Evolutionary conservation across 2,113 vertebrate species (phyloP).

Genomic region (Lepidothrix coronata): DNA sequence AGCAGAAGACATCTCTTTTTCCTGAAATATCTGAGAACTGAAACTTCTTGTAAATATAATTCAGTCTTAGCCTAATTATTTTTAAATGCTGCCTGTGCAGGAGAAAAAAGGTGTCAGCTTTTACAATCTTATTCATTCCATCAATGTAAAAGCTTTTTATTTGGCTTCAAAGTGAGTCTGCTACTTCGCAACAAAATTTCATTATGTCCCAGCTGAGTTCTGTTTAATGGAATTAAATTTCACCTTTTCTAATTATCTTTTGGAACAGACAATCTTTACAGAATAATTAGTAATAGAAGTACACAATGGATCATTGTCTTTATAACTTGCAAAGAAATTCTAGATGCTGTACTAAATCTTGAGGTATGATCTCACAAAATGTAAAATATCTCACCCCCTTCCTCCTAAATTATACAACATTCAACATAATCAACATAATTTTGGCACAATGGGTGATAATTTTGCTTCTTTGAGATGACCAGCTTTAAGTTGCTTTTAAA

Average conservation of each 20-base stretch:
- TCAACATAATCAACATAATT: conserved; percentile 62
- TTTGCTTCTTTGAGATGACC: conserved; percentile 59
- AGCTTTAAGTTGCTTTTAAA: conserved; percentile 67
- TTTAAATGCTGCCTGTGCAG: background rate
- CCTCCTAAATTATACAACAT: conserved; percentile 66
- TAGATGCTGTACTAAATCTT: conserved; percentile 75
- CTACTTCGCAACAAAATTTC: conserved; percentile 77
- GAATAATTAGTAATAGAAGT: conserved; percentile 84
- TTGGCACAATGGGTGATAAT: conserved; percentile 60
- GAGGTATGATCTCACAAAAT: conserved; percentile 72
- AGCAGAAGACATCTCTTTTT: background rate
- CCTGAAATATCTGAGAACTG: background rate
- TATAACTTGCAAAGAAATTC: conserved; percentile 75
- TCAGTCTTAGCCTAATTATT: conserved; percentile 10
- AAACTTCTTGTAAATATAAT: conserved; percentile 26
- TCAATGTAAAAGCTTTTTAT: conserved; percentile 68
- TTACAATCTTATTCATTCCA: conserved; percentile 59
- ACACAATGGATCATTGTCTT: conserved; percentile 82
- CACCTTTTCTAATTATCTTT: conserved; percentile 83
- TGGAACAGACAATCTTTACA: conserved; percentile 79
- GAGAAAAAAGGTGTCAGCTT: conserved; percentile 58
- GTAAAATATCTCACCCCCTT: conserved; percentile 65
- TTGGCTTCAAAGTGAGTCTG: conserved; percentile 73
- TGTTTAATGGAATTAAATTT: conserved; percentile 83
- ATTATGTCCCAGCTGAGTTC: conserved; percentile 74